A percentile compares a stretch with the other conserved stretches of the same genome.
phyloP scores from a whole-genome alignment of 1,140 invertebrate genomes.

The Nasonia giraulti region DNA sequence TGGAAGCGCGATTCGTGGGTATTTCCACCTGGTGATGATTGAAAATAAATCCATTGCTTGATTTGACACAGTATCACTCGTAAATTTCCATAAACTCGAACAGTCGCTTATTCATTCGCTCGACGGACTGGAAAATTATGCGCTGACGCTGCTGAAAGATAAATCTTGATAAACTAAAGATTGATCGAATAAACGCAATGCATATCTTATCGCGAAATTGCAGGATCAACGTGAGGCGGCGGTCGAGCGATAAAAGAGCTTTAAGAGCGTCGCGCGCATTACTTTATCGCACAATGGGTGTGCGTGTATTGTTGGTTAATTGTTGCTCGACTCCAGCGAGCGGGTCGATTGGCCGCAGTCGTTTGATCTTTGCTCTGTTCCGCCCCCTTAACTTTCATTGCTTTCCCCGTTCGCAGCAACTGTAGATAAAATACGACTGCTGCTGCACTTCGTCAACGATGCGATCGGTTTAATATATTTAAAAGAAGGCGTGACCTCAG shows the following conservation, averaged over 20 bases:
- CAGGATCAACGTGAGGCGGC: too few relatives aligned
- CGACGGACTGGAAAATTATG: neutral
- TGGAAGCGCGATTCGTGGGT: neutral
- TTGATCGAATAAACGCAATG: conserved; percentile 9
- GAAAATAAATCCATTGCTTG: neutral
- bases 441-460: too few relatives aligned
- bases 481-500: too few relatives aligned
- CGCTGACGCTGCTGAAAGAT: neutral
- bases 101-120: neutral
- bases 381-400: neutral
- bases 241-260: neutral
- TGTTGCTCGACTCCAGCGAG: neutral
- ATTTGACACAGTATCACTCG: conserved; percentile 4
- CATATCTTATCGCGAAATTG: too few relatives aligned
- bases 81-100: neutral
- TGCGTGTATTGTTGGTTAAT: conserved; percentile 40
- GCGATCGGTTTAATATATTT: too few relatives aligned
- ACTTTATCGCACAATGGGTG: conserved; percentile 5
- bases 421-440: too few relatives aligned
- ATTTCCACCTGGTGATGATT: neutral
- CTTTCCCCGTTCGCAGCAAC: neutral
- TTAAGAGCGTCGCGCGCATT: neutral
- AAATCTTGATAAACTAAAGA: neutral
- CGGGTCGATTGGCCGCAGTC: conserved; percentile 8
- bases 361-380: conserved; percentile 44